A percentile compares a stretch with the other conserved stretches of the same genome.
These are phyloP conservation scores for Netelia inedita DNA, from an alignment of 2,888 invertebrate genomes.

Conservation along the genomic window DNA sequence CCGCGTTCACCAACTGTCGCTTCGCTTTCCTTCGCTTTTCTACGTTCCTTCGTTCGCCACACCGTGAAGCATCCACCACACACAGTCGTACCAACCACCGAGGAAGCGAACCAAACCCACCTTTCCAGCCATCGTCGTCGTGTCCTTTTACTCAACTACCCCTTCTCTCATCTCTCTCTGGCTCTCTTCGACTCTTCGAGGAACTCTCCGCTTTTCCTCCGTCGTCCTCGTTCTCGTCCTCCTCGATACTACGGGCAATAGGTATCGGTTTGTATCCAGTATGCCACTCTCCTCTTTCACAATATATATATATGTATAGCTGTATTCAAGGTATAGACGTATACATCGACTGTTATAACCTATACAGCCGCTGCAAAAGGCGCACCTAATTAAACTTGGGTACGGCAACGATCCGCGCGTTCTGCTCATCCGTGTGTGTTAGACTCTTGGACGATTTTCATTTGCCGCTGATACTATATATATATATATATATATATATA, in stretches of 20 bases:
- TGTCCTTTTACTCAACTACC: slow-evolving; percentile 48
- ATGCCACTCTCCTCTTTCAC: slow-evolving; percentile 48
- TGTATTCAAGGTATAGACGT: slow-evolving; percentile 6
- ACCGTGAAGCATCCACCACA: slow-evolving; percentile 30
- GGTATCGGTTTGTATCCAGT: slow-evolving; percentile 76
- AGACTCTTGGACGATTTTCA: slow-evolving; percentile 69
- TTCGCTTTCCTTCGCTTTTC: slow-evolving; percentile 28
- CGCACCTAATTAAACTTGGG: slow-evolving; percentile 81
- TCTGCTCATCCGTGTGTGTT: slow-evolving; percentile 67
- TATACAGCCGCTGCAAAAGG: slow-evolving; percentile 59
- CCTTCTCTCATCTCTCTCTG: slow-evolving; percentile 39
- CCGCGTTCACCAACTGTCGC: slow-evolving; percentile 44
- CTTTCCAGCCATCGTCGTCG: slow-evolving; percentile 50
- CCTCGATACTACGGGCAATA: slow-evolving; percentile 72
- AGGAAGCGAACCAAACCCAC: slow-evolving; percentile 47
- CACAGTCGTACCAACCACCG: slow-evolving; percentile 38
- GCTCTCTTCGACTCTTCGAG: slow-evolving; percentile 23
- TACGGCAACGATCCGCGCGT: slow-evolving; percentile 54
- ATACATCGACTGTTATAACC: slow-evolving; percentile 27
- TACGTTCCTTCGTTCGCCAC: slow-evolving; percentile 28
- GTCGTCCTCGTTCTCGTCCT: slow-evolving; percentile 60
- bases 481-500: slow-evolving; percentile 4
- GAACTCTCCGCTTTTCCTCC: slow-evolving; percentile 25
- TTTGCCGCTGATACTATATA: slow-evolving; percentile 63
- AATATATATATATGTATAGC: slow-evolving; percentile 1